phyloP scores from a whole-genome alignment of 2,113 vertebrate species.

The Cathartes aura region DNA sequence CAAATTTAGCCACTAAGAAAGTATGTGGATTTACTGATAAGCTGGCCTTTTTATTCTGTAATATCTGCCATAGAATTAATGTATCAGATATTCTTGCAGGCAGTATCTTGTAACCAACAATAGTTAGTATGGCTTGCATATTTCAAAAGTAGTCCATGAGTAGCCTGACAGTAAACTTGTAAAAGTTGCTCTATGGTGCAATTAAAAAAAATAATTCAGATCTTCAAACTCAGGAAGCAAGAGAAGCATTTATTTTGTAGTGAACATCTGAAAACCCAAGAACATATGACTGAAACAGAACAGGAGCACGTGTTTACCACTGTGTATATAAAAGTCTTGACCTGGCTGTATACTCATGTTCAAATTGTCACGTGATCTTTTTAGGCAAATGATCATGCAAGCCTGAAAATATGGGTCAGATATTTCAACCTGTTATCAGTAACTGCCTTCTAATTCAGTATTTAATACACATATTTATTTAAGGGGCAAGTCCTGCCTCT shows the following conservation, averaged over 20 bases:
- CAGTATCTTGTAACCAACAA: neutral
- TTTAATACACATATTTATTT: conserved; percentile 61
- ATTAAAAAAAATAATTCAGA: neutral
- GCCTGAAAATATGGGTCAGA: neutral
- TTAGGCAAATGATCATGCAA: neutral
- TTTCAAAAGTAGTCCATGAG: neutral
- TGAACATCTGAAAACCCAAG: neutral
- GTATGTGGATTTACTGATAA: neutral
- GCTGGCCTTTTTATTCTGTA: neutral
- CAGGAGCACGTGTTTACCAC: neutral
- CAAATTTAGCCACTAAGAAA: neutral
- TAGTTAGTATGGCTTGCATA: neutral
- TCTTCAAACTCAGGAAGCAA: neutral
- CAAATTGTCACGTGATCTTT: neutral
- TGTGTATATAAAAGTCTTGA: neutral
- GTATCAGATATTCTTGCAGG: neutral
- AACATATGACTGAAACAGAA: neutral
- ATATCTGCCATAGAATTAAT: neutral
- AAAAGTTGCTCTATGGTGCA: neutral
- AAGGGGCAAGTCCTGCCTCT: neutral
- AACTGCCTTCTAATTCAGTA: conserved; percentile 9
- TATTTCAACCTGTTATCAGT: neutral
- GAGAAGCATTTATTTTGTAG: neutral
- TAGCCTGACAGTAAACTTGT: neutral
- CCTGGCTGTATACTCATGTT: neutral